Evolutionary conservation across 92 coral and sea anemone species (phyloP), one percentile per base, ranked within the genome.

Genomic region (Phenganax subtilis): DNA sequence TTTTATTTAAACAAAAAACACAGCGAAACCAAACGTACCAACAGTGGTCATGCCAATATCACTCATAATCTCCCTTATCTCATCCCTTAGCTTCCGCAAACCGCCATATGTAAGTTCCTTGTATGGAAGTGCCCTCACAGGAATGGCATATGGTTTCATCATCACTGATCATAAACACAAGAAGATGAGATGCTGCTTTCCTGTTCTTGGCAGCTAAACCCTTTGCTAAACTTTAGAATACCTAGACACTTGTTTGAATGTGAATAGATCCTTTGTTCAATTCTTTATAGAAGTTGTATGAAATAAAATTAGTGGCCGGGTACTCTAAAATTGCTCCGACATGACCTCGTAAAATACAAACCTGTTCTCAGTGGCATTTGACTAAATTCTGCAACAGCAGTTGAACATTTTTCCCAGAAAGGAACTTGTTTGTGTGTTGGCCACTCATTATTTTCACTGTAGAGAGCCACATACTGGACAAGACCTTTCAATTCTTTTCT

Each of bases 71-170:
- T 75, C 63, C 12, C 79, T 80, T 27, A 89, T 6, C 60, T 89
- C 89, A 44, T 86, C 85, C 70, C 77, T 79, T 2, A 88, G 74
- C 11, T 88, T 66, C 27, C 83, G 74, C 61, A 82, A 66, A 75
- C 17, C 82, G 37, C 56, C 80, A 75, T 86, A 86, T 54, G 87
- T 86, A 14, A 89, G 83, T 72, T 87, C 83, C 52, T 87, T 76
- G 72, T 89, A 84, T 7, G 88, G 80, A 0, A 87, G 60, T 17
- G 67, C 86, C 58, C 88, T 70, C 20, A 89, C 86, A 12, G 89
- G 89, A 60, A 89, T 76, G 56, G 92, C 89, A 75, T 89, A 89
- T 0, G 89, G 89, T 75, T 86, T 89, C 76, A 31, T 89, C 92
- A 72, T 89, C 89, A 20, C 88, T 75, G 47, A 89, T 86, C 92